Conservation (phyloP, 2,113 vertebrate genomes). For the Cacatua alba region DNA sequence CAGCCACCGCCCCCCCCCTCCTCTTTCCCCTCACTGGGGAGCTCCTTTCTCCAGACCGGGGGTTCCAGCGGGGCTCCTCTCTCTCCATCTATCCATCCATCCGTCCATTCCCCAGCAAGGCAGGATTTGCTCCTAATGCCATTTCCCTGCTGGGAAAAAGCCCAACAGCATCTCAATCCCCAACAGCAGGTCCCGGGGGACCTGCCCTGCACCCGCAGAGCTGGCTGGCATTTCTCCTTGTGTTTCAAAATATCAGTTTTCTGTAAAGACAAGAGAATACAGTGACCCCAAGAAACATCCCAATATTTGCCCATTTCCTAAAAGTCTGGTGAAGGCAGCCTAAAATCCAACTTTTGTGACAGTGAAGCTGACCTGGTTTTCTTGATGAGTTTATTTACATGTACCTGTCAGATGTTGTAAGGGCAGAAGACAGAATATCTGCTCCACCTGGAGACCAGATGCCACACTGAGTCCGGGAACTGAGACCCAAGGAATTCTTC, state of each 20-base stretch:
- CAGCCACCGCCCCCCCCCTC: no score
- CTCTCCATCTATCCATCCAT: no score
- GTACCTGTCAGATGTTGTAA: neutral
- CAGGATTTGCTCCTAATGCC: neutral
- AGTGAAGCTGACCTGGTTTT: neutral
- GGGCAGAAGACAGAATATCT: neutral
- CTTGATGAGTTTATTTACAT: neutral
- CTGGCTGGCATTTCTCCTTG: neutral
- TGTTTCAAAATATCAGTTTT: neutral
- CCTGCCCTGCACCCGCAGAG: neutral
- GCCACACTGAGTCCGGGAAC: no score
- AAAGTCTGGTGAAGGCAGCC: neutral
- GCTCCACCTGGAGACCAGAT: neutral
- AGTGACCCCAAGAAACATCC: neutral
- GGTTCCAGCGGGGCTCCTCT: rapidly evolving
- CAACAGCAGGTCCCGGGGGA: neutral
- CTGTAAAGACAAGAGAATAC: neutral
- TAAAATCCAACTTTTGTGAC: neutral
- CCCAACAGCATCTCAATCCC: neutral
- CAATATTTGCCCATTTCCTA: neutral
- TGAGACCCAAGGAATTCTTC: neutral
- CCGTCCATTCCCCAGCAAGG: no score
- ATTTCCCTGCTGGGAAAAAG: neutral
- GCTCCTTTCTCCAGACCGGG: neutral
- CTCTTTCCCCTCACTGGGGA: neutral